Evolutionary conservation across 2,113 vertebrate genomes (phyloP).

Genomic region (Pipa parva): DNA sequence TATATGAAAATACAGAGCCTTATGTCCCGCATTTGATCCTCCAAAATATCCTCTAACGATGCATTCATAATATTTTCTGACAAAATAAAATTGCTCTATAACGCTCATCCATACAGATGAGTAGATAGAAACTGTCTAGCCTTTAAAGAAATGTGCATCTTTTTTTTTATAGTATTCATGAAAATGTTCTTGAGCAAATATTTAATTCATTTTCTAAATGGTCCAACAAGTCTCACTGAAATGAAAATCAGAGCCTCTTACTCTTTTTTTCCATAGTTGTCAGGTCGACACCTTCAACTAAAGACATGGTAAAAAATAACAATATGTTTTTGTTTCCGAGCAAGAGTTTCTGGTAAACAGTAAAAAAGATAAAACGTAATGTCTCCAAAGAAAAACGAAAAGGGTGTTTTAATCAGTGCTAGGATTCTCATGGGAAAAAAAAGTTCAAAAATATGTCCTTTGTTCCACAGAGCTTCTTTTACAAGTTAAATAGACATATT

Average conservation of each 20-base stretch:
- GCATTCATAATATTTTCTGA: constrained; percentile 29
- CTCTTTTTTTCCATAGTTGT: constrained; percentile 22
- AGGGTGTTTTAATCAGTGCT: too few species aligned
- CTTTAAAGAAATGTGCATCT: neutral
- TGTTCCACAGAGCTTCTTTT: too few species aligned
- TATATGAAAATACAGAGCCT: constrained; percentile 18
- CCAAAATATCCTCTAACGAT: constrained; percentile 21
- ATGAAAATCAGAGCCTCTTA: constrained; percentile 4
- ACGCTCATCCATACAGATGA: constrained; percentile 19
- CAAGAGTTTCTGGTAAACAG: neutral
- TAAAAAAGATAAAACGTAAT: neutral
- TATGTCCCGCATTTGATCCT: constrained; percentile 26
- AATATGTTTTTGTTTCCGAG: neutral
- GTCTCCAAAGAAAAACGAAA: too few species aligned
- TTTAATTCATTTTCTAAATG: constrained; percentile 31
- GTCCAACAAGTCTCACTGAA: constrained; percentile 7
- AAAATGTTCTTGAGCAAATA: constrained; percentile 21
- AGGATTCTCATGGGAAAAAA: too few species aligned
- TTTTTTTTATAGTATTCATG: constrained; percentile 8
- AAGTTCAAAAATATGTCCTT: too few species aligned
- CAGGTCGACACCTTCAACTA: neutral
- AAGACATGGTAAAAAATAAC: neutral
- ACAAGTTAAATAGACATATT: too few species aligned
- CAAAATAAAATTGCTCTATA: constrained; percentile 36
- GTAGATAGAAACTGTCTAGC: constrained; percentile 2